These are phyloP conservation scores for Neodontobutis hainanensis DNA, from an alignment of 2,113 vertebrate species.

Conservation along the genomic window DNA sequence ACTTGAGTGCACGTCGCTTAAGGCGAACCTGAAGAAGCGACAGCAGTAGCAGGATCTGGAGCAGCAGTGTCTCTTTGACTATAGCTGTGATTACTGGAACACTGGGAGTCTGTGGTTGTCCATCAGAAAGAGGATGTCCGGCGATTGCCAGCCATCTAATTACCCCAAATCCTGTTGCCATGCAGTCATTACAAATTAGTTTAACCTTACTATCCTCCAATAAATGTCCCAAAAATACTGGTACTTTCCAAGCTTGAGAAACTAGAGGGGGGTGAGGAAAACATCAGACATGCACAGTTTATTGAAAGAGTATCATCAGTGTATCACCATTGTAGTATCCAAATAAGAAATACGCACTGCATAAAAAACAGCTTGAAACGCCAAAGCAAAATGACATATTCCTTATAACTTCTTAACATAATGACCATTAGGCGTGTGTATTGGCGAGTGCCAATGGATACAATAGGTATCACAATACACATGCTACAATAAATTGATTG, in stretches of 20 bases:
- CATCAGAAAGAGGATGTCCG: slow-evolving; percentile 57
- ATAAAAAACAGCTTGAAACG: too few species aligned
- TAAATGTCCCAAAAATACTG: slow-evolving; percentile 44
- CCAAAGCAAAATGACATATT: too few species aligned
- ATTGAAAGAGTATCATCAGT: too few species aligned
- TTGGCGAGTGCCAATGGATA: too few species aligned
- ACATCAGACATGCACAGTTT: too few species aligned
- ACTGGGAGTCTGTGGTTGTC: slow-evolving; percentile 56
- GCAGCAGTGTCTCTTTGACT: slow-evolving; percentile 37
- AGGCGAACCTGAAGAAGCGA: slow-evolving; percentile 27
- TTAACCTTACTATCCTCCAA: slow-evolving; percentile 45
- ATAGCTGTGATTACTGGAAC: slow-evolving; percentile 49
- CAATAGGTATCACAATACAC: too few species aligned
- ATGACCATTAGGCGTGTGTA: too few species aligned
- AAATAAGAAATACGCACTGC: too few species aligned
- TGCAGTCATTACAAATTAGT: slow-evolving; percentile 57
- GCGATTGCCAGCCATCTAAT: slow-evolving; percentile 50
- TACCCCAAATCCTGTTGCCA: slow-evolving; percentile 49
- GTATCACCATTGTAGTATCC: too few species aligned
- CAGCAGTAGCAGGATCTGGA: slow-evolving; percentile 17
- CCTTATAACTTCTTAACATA: too few species aligned
- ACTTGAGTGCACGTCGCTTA: slow-evolving; percentile 15
- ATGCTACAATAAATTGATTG: too few species aligned
- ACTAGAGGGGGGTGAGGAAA: too few species aligned
- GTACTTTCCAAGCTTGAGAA: slow-evolving; percentile 30